These are phyloP conservation scores for Scelioninae gen. 1 DNA, from an alignment of 2,888 invertebrate species.

Conservation along the genomic window DNA sequence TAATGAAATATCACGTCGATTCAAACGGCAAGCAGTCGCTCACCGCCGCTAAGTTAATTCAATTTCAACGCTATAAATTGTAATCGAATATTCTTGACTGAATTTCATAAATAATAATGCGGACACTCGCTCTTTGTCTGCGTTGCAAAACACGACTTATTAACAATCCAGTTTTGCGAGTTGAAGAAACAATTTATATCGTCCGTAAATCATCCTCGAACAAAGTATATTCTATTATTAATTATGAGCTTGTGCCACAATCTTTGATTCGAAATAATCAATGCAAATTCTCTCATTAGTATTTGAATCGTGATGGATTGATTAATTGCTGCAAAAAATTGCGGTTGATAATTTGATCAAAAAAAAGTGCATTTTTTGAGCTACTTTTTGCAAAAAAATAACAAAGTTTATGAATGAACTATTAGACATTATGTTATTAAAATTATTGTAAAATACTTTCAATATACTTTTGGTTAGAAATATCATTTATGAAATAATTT, in stretches of 20 bases:
- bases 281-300: conserved; percentile 26
- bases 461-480: no score
- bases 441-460: no score
- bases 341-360: background rate
- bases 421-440: no score
- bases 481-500: no score
- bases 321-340: background rate
- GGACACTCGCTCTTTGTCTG: conserved; percentile 37
- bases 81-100: conserved; percentile 52
- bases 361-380: background rate
- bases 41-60: conserved; percentile 41
- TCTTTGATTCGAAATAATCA: conserved; percentile 18
- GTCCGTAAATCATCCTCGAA: conserved; percentile 36
- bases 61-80: conserved; percentile 59
- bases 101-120: conserved; percentile 59
- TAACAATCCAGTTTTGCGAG: conserved; percentile 41
- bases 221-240: conserved; percentile 31
- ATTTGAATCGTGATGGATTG: conserved; percentile 7
- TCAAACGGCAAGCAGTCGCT: conserved; percentile 27
- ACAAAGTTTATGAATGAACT: no score
- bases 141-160: conserved; percentile 22
- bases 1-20: conserved; percentile 53
- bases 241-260: background rate
- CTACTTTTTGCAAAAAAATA: no score
- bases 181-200: conserved; percentile 44